Evolutionary conservation across 2,113 vertebrate genomes (phyloP).

Genomic region (Labrus mixtus): DNA sequence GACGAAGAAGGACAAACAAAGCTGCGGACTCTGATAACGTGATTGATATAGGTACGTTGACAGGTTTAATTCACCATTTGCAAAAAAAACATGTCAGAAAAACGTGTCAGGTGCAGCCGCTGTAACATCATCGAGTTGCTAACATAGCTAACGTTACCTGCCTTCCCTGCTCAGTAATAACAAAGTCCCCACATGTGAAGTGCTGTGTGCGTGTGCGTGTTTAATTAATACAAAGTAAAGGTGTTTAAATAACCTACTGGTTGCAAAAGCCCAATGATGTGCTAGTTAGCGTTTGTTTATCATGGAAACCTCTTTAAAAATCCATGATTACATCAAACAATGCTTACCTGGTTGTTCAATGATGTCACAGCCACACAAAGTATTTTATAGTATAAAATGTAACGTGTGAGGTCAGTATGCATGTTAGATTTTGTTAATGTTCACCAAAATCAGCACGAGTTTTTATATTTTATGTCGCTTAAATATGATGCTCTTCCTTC

Average conservation of each 20-base stretch:
- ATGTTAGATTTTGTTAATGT: not conserved
- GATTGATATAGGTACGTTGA: constrained; percentile 64
- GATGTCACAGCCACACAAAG: no score
- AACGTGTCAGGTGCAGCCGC: not conserved
- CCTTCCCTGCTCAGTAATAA: not conserved
- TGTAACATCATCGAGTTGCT: constrained; percentile 17
- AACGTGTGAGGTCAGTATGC: not conserved
- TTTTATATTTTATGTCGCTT: no score
- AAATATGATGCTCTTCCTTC: no score
- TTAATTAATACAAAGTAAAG: not conserved
- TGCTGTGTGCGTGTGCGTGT: not conserved
- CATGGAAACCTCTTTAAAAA: not conserved
- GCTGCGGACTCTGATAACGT: constrained; percentile 26
- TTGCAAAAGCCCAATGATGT: no score
- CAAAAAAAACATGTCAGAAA: not conserved
- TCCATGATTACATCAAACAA: not conserved
- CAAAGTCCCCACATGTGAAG: not conserved
- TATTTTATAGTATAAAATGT: not conserved
- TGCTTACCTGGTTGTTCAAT: not conserved
- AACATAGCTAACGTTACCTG: not conserved
- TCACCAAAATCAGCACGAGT: no score
- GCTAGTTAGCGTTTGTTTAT: not conserved
- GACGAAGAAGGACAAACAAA: constrained; percentile 41
- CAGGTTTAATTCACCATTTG: constrained; percentile 43
- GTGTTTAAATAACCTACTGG: not conserved